phyloP scores from a whole-genome alignment of 2,888 invertebrate genomes.

The Drosophila paranaensis region DNA sequence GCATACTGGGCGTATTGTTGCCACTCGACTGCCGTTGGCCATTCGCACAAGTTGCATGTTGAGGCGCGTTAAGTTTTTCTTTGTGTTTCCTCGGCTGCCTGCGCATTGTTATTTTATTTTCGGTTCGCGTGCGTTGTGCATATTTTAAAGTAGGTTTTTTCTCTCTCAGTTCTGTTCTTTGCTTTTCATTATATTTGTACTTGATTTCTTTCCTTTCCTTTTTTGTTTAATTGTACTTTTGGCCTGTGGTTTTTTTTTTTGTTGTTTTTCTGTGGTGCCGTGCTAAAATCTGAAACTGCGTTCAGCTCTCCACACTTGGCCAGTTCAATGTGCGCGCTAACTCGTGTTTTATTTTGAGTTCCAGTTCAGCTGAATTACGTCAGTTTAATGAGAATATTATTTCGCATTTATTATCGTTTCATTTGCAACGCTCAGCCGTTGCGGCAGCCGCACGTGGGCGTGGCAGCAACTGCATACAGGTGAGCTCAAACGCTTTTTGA shows the following conservation, averaged over 20 bases:
- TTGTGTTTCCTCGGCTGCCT: constrained; percentile 13
- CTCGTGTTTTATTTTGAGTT: constrained; percentile 22
- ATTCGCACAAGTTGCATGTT: constrained; percentile 75
- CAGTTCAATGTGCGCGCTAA: constrained; percentile 57
- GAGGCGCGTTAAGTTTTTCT: constrained; percentile 29
- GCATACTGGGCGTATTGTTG: constrained; percentile 30
- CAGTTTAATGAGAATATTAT: constrained; percentile 20
- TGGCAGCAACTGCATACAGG: constrained; percentile 35
- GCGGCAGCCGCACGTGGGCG: constrained; percentile 18
- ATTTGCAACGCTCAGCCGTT: constrained; percentile 19
- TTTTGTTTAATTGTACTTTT: constrained; percentile 7
- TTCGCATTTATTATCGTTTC: constrained; percentile 23
- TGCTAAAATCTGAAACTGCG: constrained; percentile 37
- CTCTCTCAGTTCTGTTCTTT: constrained; percentile 3
- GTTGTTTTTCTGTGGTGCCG: constrained; percentile 39
- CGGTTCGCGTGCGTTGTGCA: constrained; percentile 55
- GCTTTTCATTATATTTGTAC: constrained; percentile 7
- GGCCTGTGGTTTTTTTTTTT: constrained; percentile 1
- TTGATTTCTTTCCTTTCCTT: neutral
- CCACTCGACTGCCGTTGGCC: constrained; percentile 67
- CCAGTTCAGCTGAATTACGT: constrained; percentile 16
- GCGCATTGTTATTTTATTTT: constrained; percentile 49
- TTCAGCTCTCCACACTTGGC: constrained; percentile 21
- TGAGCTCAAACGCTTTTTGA: constrained; percentile 36
- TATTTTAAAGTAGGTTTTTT: constrained; percentile 48